phyloP scores from a whole-genome alignment of 2,797 vertebrate genomes.

The Periophthalmus magnuspinnatus region DNA sequence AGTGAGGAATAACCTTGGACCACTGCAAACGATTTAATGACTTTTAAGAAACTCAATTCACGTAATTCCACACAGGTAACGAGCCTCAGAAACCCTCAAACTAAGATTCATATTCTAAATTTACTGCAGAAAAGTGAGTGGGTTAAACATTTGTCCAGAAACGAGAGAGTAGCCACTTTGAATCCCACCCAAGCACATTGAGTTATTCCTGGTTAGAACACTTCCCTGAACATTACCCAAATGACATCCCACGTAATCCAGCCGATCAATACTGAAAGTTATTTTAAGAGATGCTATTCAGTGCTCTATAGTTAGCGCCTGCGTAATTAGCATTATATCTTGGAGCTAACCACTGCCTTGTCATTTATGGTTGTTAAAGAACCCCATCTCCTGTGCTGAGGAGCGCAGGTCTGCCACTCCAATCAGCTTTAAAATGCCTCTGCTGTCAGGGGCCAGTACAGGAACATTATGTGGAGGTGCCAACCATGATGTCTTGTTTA shows the following conservation, averaged over 20 bases:
- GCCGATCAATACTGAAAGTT: background rate
- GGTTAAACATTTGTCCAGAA: too few relatives aligned
- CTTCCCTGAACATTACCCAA: too few relatives aligned
- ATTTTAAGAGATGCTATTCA: background rate
- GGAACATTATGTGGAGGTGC: constrained; percentile 20
- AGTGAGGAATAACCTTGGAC: too few relatives aligned
- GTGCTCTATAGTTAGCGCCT: constrained; percentile 46
- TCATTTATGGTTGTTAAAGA: constrained; percentile 59
- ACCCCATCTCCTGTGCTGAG: constrained; percentile 50
- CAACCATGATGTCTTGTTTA: constrained; percentile 45
- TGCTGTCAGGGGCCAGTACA: constrained; percentile 46
- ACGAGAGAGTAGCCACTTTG: too few relatives aligned
- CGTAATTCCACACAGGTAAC: too few relatives aligned
- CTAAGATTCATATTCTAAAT: too few relatives aligned
- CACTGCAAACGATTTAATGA: too few relatives aligned
- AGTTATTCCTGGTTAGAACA: too few relatives aligned
- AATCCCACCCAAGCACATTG: too few relatives aligned
- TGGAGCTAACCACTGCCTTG: constrained; percentile 50
- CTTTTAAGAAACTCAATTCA: too few relatives aligned
- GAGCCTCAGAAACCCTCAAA: too few relatives aligned
- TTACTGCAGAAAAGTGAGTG: too few relatives aligned
- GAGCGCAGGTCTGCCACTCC: constrained; percentile 57
- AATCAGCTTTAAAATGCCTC: constrained; percentile 62
- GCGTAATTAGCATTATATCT: constrained; percentile 68
- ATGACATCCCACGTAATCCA: background rate